Base-by-base conservation (phyloP, 2,113 vertebrate species). In the Lycocorax pyrrhopterus region DNA sequence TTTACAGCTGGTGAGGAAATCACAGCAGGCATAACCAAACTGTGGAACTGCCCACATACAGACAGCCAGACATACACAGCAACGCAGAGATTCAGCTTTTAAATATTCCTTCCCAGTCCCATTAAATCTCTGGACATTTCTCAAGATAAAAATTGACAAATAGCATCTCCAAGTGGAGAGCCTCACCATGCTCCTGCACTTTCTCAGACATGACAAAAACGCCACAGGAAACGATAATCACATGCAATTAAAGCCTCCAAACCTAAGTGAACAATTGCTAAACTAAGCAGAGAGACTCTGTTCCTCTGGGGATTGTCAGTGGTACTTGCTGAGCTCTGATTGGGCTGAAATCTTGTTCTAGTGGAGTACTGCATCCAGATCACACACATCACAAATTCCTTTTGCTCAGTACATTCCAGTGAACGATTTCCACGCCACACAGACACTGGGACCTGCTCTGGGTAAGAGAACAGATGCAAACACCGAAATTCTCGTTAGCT, bases 111-210 rank as follows among this genome's bases (percentile, higher is more conserved):
- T 30, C 23, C 33, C 39, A 51, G 46, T 4, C 56, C 73, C 80
- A 66, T 56, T 32, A 64, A 37, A 64, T 72, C 76, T 76, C 68
- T 35, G 58, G 90, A 43, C 19, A 25, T 59, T 76, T 56, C 66
- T 80, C 86, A 51, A 52, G 69, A 88, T 15, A 72, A 74, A 93
- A 91, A 77, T 69, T 89, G 92, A 95, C 66, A 92, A 96, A 96
- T 27, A 94, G 73, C 86, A 96, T 96, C 94, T 96, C 95, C 93
- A 90, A 92, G 92, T 60, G 77, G 87, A 94, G 73, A 92, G 41
- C 16, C 52, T 93, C 43, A n/a, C 67, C 71, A 37, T 3, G 49
- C 59, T 49, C 62, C 44, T 30, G 26, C 35, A 33, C 13, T n/a
- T 75, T 1, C 76, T 67, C 60, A 93, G 43, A 64, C 39, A 53